Conservation (phyloP, 2,113 vertebrate species). For the Pterocles gutturalis region DNA sequence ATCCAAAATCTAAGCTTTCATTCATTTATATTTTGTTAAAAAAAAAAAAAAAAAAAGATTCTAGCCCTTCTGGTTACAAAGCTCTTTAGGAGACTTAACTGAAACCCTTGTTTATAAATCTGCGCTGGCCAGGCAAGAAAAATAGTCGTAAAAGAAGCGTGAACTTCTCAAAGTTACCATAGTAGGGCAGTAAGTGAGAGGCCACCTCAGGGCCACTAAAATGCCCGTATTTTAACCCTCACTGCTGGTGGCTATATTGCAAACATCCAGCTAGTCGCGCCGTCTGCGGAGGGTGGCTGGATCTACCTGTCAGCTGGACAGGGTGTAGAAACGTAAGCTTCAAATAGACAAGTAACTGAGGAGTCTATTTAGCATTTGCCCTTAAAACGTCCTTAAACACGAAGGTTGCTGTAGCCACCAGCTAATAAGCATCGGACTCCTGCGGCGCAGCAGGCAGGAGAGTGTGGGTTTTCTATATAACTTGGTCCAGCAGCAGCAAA, state of each 20-base stretch:
- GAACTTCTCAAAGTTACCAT: constrained; percentile 53
- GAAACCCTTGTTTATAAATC: constrained; percentile 52
- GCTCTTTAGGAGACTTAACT: constrained; percentile 52
- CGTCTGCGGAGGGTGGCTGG: constrained; percentile 46
- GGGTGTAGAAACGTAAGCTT: constrained; percentile 61
- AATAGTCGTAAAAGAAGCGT: constrained; percentile 49
- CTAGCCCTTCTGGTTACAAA: constrained; percentile 76
- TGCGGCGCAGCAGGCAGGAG: constrained; percentile 47
- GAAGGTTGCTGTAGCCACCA: constrained; percentile 57
- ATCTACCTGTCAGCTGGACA: constrained; percentile 66
- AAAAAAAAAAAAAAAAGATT: constrained; percentile 1
- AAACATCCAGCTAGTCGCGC: neutral
- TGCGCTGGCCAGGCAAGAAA: constrained; percentile 66
- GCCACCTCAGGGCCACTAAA: neutral
- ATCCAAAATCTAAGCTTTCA: constrained; percentile 45
- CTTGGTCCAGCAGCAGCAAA: constrained; percentile 77
- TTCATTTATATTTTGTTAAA: neutral
- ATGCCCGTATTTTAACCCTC: constrained; percentile 52
- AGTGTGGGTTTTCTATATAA: constrained; percentile 46
- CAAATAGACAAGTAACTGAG: constrained; percentile 16
- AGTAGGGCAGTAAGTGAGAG: constrained; percentile 52
- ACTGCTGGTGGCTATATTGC: constrained; percentile 53
- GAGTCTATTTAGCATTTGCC: constrained; percentile 67
- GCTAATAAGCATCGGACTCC: constrained; percentile 37
- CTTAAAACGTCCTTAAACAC: constrained; percentile 25